phyloP scores from a whole-genome alignment of 2,888 invertebrate species.

The Pediacus dermestoides region DNA sequence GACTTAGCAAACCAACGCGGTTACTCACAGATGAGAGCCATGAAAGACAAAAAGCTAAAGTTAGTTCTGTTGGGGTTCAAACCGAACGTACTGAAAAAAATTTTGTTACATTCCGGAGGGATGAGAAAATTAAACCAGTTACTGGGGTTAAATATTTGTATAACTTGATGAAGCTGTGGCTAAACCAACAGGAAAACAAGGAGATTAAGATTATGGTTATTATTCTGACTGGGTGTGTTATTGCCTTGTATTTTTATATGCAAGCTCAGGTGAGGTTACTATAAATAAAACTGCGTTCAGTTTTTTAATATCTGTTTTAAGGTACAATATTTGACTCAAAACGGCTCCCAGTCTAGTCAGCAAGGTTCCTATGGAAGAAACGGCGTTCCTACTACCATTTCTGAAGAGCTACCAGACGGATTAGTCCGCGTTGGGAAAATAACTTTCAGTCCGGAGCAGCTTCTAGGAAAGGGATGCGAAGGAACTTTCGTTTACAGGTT shows the following conservation, averaged over 20 bases:
- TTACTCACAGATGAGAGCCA: conserved; percentile 43
- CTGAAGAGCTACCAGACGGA: conserved; percentile 64
- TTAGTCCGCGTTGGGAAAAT: conserved; percentile 82
- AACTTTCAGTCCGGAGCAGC: conserved; percentile 75
- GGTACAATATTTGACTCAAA: conserved; percentile 64
- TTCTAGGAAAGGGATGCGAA: conserved; percentile 95
- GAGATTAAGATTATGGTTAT: conserved; percentile 67
- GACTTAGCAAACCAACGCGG: conserved; percentile 30
- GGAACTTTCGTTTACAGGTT: conserved; percentile 96
- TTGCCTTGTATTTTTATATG: conserved; percentile 73
- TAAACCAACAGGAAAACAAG: conserved; percentile 74
- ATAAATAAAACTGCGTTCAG: conserved; percentile 3
- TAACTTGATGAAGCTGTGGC: conserved; percentile 54
- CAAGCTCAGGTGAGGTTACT: conserved; percentile 68
- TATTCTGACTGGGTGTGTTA: conserved; percentile 63
- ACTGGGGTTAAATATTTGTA: conserved; percentile 16
- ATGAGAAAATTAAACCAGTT: conserved; percentile 11
- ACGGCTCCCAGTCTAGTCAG: conserved; percentile 40
- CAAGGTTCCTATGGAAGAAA: conserved; percentile 45
- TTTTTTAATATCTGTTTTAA: conserved; percentile 40
- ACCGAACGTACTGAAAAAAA: conserved; percentile 49
- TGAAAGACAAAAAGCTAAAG: conserved; percentile 19
- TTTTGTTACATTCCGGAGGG: conserved; percentile 1
- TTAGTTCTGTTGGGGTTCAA: conserved; percentile 55
- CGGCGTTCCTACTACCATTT: conserved; percentile 53